A percentile compares a stretch with the other conserved stretches of the same genome.
These are phyloP conservation scores for Girardinichthys multiradiatus DNA, from an alignment of 2,113 vertebrate genomes.

Conservation along the genomic window DNA sequence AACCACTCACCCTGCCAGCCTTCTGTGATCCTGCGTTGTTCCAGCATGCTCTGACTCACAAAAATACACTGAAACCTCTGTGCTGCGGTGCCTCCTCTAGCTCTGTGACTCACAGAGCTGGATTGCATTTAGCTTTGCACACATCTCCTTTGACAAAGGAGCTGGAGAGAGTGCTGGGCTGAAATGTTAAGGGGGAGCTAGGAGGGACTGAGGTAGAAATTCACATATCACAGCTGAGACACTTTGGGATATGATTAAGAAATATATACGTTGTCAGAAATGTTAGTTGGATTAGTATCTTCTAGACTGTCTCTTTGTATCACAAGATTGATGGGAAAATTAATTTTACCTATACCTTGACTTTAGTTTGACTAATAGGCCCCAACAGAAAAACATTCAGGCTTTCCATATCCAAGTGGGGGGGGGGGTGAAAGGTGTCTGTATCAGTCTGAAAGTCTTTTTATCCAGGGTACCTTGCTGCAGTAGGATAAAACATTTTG, in stretches of 20 bases:
- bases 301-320: not conserved
- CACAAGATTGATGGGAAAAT: not conserved
- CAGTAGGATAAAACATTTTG: no score
- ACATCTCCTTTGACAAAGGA: constrained; percentile 28
- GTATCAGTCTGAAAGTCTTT: no score
- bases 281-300: no score
- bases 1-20: not conserved
- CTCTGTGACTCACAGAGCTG: constrained; percentile 57
- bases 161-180: not conserved
- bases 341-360: not conserved
- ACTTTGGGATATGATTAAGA: not conserved
- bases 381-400: not conserved
- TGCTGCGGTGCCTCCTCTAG: constrained; percentile 27
- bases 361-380: not conserved
- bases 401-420: no score
- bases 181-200: not conserved
- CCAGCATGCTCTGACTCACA: constrained; percentile 54
- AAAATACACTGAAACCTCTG: constrained; percentile 8
- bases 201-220: not conserved
- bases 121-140: constrained; percentile 48
- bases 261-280: not conserved
- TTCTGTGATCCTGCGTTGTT: constrained; percentile 10
- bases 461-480: no score
- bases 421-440: no score
- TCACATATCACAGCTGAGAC: not conserved